Percentiles rank a stretch among this genome's conserved stretches.
phyloP scores from a whole-genome alignment of 1,140 invertebrate genomes.

The Calycopis cecrops region DNA sequence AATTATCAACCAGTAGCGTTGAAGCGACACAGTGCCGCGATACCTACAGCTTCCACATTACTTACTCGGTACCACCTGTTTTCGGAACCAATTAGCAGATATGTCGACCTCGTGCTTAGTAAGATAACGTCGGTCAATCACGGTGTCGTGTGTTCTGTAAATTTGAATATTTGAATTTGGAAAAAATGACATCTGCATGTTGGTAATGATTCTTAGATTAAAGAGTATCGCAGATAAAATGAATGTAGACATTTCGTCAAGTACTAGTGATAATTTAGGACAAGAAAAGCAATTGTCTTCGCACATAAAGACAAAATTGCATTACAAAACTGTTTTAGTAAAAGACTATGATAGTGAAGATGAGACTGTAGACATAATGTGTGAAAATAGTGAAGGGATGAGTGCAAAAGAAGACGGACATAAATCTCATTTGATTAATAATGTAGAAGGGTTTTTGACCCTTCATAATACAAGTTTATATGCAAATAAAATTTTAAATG shows the following conservation, averaged over 20 bases:
- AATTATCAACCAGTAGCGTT: constrained; percentile 56
- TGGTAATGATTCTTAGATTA: constrained; percentile 1
- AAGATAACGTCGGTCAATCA: not conserved
- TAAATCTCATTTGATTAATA: not conserved
- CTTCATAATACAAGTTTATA: constrained; percentile 22
- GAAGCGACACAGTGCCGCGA: constrained; percentile 42
- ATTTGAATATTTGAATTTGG: not conserved
- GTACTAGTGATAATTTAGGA: constrained; percentile 36
- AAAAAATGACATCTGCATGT: too few species aligned
- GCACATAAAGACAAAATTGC: not conserved
- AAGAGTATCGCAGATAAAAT: constrained; percentile 27
- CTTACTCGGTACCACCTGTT: constrained; percentile 60
- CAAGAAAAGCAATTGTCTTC: not conserved
- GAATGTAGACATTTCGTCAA: constrained; percentile 30
- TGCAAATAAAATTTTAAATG: constrained; percentile 32
- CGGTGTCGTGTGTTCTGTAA: not conserved
- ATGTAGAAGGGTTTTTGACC: constrained; percentile 5
- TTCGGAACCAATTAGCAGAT: constrained; percentile 66
- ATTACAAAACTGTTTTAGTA: constrained; percentile 25
- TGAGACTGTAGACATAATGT: constrained; percentile 67
- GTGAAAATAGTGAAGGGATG: constrained; percentile 55
- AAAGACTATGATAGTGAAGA: constrained; percentile 62
- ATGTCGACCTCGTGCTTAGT: constrained; percentile 3
- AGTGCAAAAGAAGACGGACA: constrained; percentile 15
- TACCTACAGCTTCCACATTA: constrained; percentile 53